Conservation (phyloP, 2,888 invertebrate genomes). For the Trachelus tabidus region DNA sequence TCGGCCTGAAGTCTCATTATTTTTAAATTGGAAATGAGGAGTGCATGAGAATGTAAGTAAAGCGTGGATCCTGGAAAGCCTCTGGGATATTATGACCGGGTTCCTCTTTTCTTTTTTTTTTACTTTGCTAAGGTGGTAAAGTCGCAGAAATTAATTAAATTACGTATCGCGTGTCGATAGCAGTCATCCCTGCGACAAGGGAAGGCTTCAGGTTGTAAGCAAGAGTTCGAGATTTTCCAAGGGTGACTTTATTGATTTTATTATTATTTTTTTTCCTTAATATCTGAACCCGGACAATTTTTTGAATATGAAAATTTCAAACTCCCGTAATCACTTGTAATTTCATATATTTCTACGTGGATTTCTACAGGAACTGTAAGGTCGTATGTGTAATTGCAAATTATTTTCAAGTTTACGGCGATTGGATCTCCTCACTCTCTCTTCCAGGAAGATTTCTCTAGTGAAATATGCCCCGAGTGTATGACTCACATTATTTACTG, state of each 20-base stretch:
- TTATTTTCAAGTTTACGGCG: neutral
- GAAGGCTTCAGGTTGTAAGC: neutral
- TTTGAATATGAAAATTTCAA: neutral
- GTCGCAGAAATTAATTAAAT: slow-evolving; percentile 6
- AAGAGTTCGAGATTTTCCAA: neutral
- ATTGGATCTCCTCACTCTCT: neutral
- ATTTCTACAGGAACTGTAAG: neutral
- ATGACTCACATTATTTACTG: slow-evolving; percentile 1
- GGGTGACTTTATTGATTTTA: neutral
- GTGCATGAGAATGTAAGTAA: slow-evolving; percentile 33
- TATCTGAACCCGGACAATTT: neutral
- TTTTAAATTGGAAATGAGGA: slow-evolving; percentile 54
- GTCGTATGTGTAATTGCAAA: neutral
- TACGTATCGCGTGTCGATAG: slow-evolving; percentile 3
- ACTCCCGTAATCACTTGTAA: neutral
- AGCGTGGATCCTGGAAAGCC: neutral
- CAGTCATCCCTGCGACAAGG: neutral
- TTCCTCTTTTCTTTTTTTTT: neutral
- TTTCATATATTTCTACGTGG: neutral
- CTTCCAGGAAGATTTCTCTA: neutral
- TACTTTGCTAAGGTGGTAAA: neutral
- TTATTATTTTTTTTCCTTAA: neutral
- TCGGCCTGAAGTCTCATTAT: slow-evolving; percentile 50
- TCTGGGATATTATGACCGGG: neutral
- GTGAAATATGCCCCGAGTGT: neutral